Percentiles rank a stretch among this genome's conserved stretches.
Evolutionary conservation across 2,797 vertebrate genomes (phyloP).

Genomic region (Lates japonicus): DNA sequence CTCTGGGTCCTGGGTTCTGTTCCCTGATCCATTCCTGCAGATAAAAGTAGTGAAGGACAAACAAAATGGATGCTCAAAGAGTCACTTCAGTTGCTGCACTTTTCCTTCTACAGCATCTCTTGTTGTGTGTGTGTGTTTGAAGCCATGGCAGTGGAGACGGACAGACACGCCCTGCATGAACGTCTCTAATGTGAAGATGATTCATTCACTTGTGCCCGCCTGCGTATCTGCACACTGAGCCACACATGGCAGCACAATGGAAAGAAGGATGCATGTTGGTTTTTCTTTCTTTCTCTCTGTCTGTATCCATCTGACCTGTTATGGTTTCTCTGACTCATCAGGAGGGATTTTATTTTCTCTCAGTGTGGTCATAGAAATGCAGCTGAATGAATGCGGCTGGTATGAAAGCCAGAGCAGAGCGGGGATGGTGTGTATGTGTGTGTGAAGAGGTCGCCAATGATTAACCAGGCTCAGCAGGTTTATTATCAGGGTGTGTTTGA

Average conservation of each 20-base stretch:
- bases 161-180: conserved; percentile 19
- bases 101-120: background rate
- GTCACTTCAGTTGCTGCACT: background rate
- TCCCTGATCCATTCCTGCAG: background rate
- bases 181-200: conserved; percentile 17
- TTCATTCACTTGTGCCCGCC: background rate
- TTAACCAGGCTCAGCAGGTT: conserved; percentile 61
- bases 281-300: background rate
- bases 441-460: conserved; percentile 32
- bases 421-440: background rate
- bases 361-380: background rate
- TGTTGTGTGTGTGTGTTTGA: background rate
- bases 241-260: background rate
- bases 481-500: conserved; percentile 60
- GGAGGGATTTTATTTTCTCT: background rate
- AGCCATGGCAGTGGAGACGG: conserved; percentile 3
- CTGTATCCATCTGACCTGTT: background rate
- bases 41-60: background rate
- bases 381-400: background rate
- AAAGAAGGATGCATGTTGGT: conserved; percentile 9
- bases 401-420: background rate
- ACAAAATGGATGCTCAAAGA: background rate
- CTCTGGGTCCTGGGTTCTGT: background rate
- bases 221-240: background rate
- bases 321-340: conserved; percentile 51